Percentiles rank a stretch among this genome's conserved stretches.
Evolutionary conservation across 2,113 vertebrate genomes (phyloP).

Genomic region (Chlamydotis undulata): DNA sequence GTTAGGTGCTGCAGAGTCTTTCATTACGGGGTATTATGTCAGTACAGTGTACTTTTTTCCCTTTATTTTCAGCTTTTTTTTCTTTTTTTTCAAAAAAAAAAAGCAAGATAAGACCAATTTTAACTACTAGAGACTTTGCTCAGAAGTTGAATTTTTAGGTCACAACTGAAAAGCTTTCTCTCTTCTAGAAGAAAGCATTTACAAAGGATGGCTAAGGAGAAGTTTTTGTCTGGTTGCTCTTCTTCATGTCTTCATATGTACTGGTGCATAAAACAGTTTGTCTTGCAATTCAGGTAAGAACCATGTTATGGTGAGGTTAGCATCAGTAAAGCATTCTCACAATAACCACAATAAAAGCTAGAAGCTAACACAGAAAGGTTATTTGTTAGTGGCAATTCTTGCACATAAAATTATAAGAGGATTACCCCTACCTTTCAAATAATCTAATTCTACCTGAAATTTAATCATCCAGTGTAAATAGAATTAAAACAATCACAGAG

Average conservation of each 20-base stretch:
- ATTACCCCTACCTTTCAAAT: neutral
- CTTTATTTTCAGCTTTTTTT: neutral
- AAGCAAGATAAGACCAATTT: neutral
- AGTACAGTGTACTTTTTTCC: neutral
- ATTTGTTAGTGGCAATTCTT: conserved; percentile 71
- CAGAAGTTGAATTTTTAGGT: neutral
- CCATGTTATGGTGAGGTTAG: conserved; percentile 37
- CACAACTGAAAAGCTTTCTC: neutral
- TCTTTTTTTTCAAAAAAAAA: neutral
- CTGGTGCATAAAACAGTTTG: neutral
- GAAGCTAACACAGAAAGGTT: conserved; percentile 56
- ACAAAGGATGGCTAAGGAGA: neutral
- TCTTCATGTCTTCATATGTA: neutral
- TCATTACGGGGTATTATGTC: neutral
- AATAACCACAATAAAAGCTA: conserved; percentile 40
- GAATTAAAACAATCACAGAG: conserved; percentile 22
- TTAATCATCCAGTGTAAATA: neutral
- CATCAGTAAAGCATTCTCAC: conserved; percentile 45
- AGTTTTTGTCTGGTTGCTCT: neutral
- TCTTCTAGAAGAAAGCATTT: neutral
- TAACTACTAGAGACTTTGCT: neutral
- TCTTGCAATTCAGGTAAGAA: neutral
- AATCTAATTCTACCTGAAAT: neutral
- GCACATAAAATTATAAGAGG: neutral
- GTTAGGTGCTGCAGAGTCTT: neutral